Evolutionary conservation across 2,888 invertebrate genomes (phyloP).

Genomic region (Cartodere bifasciata): DNA sequence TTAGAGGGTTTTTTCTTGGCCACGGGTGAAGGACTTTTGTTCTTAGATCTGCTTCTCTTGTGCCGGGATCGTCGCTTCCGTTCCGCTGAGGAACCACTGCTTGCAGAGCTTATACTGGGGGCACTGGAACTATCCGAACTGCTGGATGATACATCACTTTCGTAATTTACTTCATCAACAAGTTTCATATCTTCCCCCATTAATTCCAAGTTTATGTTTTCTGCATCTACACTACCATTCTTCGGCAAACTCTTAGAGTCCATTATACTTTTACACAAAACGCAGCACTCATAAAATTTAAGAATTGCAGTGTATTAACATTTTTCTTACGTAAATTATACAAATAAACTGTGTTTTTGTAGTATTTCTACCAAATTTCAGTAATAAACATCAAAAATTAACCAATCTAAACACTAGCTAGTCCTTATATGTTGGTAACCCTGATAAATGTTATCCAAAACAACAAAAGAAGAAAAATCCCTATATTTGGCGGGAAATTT

Average conservation of each 20-base stretch:
- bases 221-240: constrained; percentile 33
- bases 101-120: constrained; percentile 68
- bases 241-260: constrained; percentile 30
- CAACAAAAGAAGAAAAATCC: too few relatives aligned
- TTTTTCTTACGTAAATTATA: too few relatives aligned
- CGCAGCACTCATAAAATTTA: too few relatives aligned
- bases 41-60: constrained; percentile 39
- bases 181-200: constrained; percentile 71
- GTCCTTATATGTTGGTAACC: too few relatives aligned
- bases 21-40: constrained; percentile 29
- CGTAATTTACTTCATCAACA: constrained; percentile 65
- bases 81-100: constrained; percentile 51
- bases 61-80: constrained; percentile 43
- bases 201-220: constrained; percentile 39
- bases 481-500: too few relatives aligned
- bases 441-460: too few relatives aligned
- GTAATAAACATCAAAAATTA: too few relatives aligned
- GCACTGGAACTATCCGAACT: constrained; percentile 57
- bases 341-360: too few relatives aligned
- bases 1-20: constrained; percentile 31
- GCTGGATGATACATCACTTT: constrained; percentile 81
- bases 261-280: too few relatives aligned
- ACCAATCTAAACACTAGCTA: too few relatives aligned
- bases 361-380: too few relatives aligned
- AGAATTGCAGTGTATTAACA: too few relatives aligned